Base-by-base conservation (phyloP, 1,140 invertebrate genomes). In the Cyrtorhinus lividipennis region DNA sequence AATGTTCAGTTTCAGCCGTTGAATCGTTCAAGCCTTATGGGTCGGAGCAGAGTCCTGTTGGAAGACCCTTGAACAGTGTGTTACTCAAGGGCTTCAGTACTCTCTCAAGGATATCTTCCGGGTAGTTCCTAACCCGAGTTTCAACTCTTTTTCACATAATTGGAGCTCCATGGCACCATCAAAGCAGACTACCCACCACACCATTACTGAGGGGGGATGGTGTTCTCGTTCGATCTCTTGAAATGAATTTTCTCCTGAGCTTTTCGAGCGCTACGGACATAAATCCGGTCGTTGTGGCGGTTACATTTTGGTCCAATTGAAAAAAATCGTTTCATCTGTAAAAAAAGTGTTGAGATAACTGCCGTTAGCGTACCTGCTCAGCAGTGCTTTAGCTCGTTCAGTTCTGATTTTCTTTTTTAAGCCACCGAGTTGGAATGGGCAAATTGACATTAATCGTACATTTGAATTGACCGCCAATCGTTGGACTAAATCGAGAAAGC, bases 1-100 rank as follows among this genome's bases (percentile, higher is more conserved):
- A 46, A 63, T 22, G 56, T 65, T 65, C 22, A n/a, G 58, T 45
- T 62, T 38, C 24, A 63, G 62, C 57, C 27, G 23, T 56, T 66
- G 59, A 20, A 59, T 64, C 18, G 24, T 8, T 15, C 59, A 24
- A 15, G 59, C 59, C 24, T 60, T 38, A 20, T 38, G 12, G 30
- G 59, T n/a, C 22, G 22, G 24, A 60, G 27, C 57, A 24, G 13
- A 59, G 24, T 59, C 57, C 57, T 59, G 12, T 25, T 23, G 38
- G 38, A 59, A 20, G n/a, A 27, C 59, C 24, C 24, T 44, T 18
- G 18, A 5, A 30, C 3, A 38, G 59, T 27, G 59, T n/a, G n/a
- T 13, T 30, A 60, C 30, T 60, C 27, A 60, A n/a, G 30, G 59
- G 59, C 59, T 30, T 60, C 10, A 25, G 2, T 22, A 59, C 57